These are phyloP conservation scores for Calliopsis andreniformis DNA, from an alignment of 1,140 invertebrate genomes.

Conservation along the genomic window DNA sequence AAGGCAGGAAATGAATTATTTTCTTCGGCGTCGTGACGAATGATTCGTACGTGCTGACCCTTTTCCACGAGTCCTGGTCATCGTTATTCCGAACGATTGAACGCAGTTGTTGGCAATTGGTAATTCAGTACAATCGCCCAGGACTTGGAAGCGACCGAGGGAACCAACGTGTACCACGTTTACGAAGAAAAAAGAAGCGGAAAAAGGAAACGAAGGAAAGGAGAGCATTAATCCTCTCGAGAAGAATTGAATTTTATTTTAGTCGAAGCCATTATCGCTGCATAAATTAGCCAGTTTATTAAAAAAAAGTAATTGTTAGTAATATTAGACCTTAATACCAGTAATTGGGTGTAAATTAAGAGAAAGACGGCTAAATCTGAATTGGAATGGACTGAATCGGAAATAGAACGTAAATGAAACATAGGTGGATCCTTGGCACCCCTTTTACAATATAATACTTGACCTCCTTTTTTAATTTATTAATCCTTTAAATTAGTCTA, in stretches of 20 bases:
- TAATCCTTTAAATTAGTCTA: too few relatives aligned
- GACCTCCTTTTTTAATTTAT: too few relatives aligned
- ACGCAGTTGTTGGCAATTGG: conserved; percentile 69
- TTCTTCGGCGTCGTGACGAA: conserved; percentile 42
- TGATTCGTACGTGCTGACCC: conserved; percentile 43
- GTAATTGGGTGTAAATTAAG: too few relatives aligned
- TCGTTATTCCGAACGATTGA: conserved; percentile 70
- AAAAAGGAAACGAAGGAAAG: not conserved
- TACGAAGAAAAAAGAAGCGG: not conserved
- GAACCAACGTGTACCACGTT: not conserved
- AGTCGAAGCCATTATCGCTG: too few relatives aligned
- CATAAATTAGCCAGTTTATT: too few relatives aligned
- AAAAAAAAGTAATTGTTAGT: too few relatives aligned
- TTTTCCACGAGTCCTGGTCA: conserved; percentile 27
- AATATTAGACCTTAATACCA: too few relatives aligned
- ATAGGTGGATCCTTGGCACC: too few relatives aligned
- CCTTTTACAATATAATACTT: too few relatives aligned
- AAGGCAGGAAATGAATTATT: conserved; percentile 48
- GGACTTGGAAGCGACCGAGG: conserved; percentile 7
- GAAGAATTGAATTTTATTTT: not conserved
- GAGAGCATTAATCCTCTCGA: not conserved
- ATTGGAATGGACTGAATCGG: too few relatives aligned
- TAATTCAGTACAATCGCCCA: conserved; percentile 66
- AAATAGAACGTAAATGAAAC: too few relatives aligned
- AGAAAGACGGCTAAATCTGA: too few relatives aligned